Base-by-base conservation (phyloP, 2,888 invertebrate genomes). In the Pycnomerus fuliginosus region DNA sequence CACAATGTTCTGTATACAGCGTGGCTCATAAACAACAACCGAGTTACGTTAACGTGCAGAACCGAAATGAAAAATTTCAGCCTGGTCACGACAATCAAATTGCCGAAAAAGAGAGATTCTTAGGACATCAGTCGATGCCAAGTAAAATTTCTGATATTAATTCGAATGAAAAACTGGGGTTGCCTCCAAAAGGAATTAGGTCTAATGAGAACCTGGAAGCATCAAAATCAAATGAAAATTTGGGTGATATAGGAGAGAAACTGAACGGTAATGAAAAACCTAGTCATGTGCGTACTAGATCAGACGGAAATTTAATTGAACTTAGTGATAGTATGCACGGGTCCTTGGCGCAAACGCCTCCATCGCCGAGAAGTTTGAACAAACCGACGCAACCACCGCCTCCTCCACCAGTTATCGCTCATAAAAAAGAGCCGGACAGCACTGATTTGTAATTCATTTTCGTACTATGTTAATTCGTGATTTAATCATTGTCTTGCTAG, bases 1-100 rank as follows among this genome's bases (percentile, higher is more conserved):
- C 84, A 30, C 85, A 85, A 68, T 70, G 69, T 59, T 68, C 67
- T 1, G 75, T 85, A 37, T 86, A 85, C 72, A 80, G 80, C 17
- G 83, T 85, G 31, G 68, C 72, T 28, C 84, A 86, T 66, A 86
- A 84, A 68, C 85, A 86, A 48, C 86, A 86, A 64, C 84, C 86
- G 46, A 84, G 85, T 37, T 61, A 56, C 38, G 65, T 69, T 10
- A 64, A 67, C 38, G 56, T 69, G 23, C 63, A 62, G 22, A 58
- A 60, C 30, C 56, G 57, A 20, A 56, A 49, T 16, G 67, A 70
- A 32, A 60, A 62, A 43, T 57, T 54, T 33, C 61, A 61, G 44
- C 61, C 65, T 8, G 72, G 71, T 2, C 72, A 72, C 44, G 72
- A 73, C 50, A 69, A 58, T 38, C 67, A 69, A 52, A 70, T 72